Conservation (phyloP, 2,888 invertebrate species). For the Drosophila mayaguana region DNA sequence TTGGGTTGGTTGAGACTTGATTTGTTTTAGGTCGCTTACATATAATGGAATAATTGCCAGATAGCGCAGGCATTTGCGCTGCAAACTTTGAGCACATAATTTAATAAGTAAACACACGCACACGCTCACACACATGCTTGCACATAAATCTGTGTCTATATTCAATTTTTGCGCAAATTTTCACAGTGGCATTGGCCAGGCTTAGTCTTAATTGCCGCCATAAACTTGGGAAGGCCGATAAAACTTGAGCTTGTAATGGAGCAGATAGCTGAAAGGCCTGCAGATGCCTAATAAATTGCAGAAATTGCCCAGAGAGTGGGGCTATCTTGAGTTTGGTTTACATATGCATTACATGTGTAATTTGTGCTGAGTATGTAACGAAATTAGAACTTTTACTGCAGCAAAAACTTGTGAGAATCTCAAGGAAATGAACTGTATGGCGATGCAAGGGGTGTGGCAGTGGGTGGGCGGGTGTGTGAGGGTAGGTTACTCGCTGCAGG, state of each 20-base stretch:
- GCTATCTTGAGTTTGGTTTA: constrained; percentile 30
- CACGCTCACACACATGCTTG: constrained; percentile 34
- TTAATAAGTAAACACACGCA: constrained; percentile 73
- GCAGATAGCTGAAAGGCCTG: constrained; percentile 26
- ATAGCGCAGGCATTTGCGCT: constrained; percentile 37
- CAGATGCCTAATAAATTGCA: constrained; percentile 67
- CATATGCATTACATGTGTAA: constrained; percentile 80
- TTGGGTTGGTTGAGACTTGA: not conserved
- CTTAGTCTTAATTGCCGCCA: constrained; percentile 70
- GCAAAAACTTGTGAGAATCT: constrained; percentile 53
- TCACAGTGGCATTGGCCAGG: constrained; percentile 36
- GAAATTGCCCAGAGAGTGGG: not conserved
- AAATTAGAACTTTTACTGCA: constrained; percentile 72
- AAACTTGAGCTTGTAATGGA: constrained; percentile 71
- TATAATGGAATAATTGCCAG: constrained; percentile 77
- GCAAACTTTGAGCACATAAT: constrained; percentile 62
- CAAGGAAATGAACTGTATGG: constrained; percentile 53
- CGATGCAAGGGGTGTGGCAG: not conserved
- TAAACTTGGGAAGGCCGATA: constrained; percentile 71
- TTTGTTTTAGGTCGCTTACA: constrained; percentile 54
- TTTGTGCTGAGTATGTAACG: constrained; percentile 71
- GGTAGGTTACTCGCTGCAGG: constrained; percentile 34
- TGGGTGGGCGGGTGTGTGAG: not conserved
- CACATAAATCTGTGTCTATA: not conserved
- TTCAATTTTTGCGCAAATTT: constrained; percentile 49